These are phyloP conservation scores for Chauna torquata DNA, from an alignment of 2,113 vertebrate genomes.

Conservation along the genomic window DNA sequence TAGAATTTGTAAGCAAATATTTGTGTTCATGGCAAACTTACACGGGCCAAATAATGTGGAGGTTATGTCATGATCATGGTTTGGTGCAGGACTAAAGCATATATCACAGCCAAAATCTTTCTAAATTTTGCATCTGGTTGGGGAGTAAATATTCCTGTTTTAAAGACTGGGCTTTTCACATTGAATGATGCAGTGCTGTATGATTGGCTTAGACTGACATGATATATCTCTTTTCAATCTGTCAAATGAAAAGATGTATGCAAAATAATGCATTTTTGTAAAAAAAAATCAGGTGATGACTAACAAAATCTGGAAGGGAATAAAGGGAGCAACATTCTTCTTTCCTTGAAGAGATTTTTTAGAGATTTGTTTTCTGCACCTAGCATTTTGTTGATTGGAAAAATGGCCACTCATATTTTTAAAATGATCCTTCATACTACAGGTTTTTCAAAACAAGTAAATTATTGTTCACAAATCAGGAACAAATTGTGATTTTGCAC, in stretches of 20 bases:
- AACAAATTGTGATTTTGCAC: neutral
- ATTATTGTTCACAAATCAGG: neutral
- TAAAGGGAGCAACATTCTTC: neutral
- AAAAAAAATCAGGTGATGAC: neutral
- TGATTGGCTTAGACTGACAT: neutral
- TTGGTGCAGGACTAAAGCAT: neutral
- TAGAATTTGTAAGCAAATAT: neutral
- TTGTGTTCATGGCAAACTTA: neutral
- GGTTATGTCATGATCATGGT: neutral
- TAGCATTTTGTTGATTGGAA: neutral
- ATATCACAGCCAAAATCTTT: neutral
- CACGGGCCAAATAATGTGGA: neutral
- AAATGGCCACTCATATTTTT: neutral
- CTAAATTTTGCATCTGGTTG: neutral
- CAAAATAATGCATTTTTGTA: neutral
- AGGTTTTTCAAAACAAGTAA: neutral
- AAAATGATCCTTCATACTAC: neutral
- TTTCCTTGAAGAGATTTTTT: neutral
- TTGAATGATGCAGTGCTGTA: neutral
- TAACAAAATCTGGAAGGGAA: neutral
- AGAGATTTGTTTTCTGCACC: neutral
- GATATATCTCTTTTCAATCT: neutral
- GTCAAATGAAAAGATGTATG: neutral
- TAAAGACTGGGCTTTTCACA: neutral
- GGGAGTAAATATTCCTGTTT: neutral